Conservation (phyloP, 1,140 invertebrate genomes). For the Periplaneta americana region DNA sequence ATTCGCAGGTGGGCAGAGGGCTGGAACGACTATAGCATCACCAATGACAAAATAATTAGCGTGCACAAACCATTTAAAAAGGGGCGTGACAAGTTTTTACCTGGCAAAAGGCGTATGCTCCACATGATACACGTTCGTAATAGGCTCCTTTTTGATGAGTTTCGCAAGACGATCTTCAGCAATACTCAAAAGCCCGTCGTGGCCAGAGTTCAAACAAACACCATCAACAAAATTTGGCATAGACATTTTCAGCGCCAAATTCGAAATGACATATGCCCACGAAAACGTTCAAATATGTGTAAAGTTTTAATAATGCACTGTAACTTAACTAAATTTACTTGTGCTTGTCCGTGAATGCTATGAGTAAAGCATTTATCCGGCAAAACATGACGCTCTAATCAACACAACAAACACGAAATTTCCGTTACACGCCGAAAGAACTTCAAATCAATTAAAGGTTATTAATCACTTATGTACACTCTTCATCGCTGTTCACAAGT, state of each 20-base stretch:
- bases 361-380: background rate
- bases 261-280: background rate
- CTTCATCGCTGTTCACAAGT: background rate
- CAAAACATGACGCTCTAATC: background rate
- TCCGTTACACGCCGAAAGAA: background rate
- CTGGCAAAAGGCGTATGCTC: slow-evolving; percentile 65
- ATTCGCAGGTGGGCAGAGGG: no score
- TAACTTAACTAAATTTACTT: background rate
- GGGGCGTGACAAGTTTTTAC: slow-evolving; percentile 32
- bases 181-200: slow-evolving; percentile 56
- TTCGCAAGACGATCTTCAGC: slow-evolving; percentile 48
- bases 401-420: background rate
- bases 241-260: background rate
- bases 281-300: background rate
- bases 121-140: slow-evolving; percentile 58
- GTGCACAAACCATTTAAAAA: background rate
- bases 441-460: background rate
- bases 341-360: background rate
- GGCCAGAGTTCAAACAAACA: slow-evolving; percentile 13
- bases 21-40: no score
- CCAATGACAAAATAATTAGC: background rate
- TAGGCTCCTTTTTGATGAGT: slow-evolving; percentile 54
- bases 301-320: background rate
- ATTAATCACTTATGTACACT: background rate
- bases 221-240: slow-evolving; percentile 12